A percentile compares a stretch with the other conserved stretches of the same genome.
phyloP scores from a whole-genome alignment of 2,113 vertebrate species.

The Casuarius casuarius region DNA sequence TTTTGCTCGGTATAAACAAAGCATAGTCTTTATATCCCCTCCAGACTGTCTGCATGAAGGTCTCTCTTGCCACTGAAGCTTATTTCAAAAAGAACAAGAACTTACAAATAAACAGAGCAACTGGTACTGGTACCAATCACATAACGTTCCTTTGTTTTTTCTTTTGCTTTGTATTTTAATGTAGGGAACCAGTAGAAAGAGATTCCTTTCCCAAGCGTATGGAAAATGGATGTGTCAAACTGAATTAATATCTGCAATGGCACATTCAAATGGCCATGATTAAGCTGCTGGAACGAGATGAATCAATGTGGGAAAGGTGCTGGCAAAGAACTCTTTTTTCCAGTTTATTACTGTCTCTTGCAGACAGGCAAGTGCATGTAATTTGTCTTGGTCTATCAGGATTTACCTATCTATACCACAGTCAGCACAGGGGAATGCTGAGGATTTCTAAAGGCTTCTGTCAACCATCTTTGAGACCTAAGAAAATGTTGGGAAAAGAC shows the following conservation, averaged over 20 bases:
- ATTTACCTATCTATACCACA: constrained; percentile 36
- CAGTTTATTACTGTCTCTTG: constrained; percentile 49
- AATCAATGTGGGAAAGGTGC: constrained; percentile 53
- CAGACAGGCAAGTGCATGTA: constrained; percentile 30
- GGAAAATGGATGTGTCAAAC: constrained; percentile 61
- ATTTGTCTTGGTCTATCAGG: constrained; percentile 52
- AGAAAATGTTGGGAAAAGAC: background rate
- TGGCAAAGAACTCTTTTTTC: constrained; percentile 57
- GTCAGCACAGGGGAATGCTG: background rate
- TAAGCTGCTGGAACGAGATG: constrained; percentile 66
- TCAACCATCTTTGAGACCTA: background rate
- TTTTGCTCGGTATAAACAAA: constrained; percentile 54
- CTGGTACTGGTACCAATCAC: constrained; percentile 42
- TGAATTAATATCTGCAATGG: constrained; percentile 61
- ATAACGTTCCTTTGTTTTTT: background rate
- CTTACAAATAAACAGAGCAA: constrained; percentile 29
- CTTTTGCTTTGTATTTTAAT: constrained; percentile 27
- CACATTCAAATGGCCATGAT: constrained; percentile 59
- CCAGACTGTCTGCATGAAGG: constrained; percentile 28
- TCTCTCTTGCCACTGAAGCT: constrained; percentile 32
- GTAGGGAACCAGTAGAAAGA: constrained; percentile 3
- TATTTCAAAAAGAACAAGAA: constrained; percentile 45
- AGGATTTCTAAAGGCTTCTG: background rate
- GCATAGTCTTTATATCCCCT: constrained; percentile 24
- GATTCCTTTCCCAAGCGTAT: constrained; percentile 54